Conservation (phyloP, 2,888 invertebrate species). For the Ptilodon capucinus region DNA sequence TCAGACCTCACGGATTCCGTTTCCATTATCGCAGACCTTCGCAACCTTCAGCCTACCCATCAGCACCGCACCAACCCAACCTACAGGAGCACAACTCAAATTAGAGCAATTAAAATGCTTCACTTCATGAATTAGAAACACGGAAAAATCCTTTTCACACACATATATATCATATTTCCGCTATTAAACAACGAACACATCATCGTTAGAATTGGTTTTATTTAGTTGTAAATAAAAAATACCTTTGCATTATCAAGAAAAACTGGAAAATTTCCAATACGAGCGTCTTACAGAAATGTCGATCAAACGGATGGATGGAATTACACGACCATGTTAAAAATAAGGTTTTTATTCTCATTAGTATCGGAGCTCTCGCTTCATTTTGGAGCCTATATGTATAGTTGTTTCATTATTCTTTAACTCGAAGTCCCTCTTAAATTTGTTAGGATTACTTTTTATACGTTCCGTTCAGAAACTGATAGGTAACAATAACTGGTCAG, state of each 20-base stretch:
- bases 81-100: conserved; percentile 52
- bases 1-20: conserved; percentile 97
- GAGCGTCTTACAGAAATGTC: conserved; percentile 63
- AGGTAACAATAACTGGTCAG: too few species aligned
- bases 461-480: conserved; percentile 47
- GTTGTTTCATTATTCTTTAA: conserved; percentile 18
- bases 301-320: conserved; percentile 59
- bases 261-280: conserved; percentile 48
- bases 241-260: conserved; percentile 61
- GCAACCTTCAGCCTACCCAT: conserved; percentile 58
- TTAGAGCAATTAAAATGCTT: conserved; percentile 72
- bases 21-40: conserved; percentile 86
- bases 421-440: conserved; percentile 17
- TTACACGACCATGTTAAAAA: conserved; percentile 32
- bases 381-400: not conserved
- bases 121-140: conserved; percentile 59
- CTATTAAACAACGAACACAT: conserved; percentile 7
- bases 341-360: conserved; percentile 14
- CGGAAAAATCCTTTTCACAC: conserved; percentile 36
- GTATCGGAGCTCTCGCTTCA: conserved; percentile 24
- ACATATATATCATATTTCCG: conserved; percentile 25
- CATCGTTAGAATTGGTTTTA: conserved; percentile 12
- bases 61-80: conserved; percentile 49
- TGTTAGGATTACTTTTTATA: conserved; percentile 25
- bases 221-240: conserved; percentile 36